These are phyloP conservation scores for Punctoribates punctum DNA, from an alignment of 2,888 invertebrate species.

Conservation along the genomic window DNA sequence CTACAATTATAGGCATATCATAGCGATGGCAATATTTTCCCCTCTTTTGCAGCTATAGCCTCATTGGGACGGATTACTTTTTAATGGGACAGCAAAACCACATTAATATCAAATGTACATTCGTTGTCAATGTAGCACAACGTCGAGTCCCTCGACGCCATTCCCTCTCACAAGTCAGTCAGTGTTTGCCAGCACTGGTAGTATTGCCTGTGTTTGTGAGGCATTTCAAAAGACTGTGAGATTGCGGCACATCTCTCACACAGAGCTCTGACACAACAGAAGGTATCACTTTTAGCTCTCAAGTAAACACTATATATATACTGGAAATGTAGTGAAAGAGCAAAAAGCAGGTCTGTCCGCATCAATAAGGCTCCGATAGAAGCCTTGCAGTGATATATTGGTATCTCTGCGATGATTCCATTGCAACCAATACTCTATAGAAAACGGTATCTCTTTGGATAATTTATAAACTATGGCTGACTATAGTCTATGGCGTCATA, in stretches of 20 bases:
- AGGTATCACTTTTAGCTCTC: neutral
- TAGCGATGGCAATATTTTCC: constrained; percentile 11
- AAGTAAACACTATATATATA: constrained; percentile 21
- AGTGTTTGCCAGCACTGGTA: constrained; percentile 3
- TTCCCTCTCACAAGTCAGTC: constrained; percentile 29
- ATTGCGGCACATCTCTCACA: constrained; percentile 37
- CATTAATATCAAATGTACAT: constrained; percentile 50
- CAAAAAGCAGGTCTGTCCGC: neutral
- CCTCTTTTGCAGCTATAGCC: constrained; percentile 39
- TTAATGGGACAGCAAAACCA: constrained; percentile 51
- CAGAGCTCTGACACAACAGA: neutral
- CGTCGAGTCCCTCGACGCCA: constrained; percentile 34
- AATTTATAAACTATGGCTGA: constrained; percentile 40
- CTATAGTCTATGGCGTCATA: constrained; percentile 25
- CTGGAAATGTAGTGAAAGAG: neutral
- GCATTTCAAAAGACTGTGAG: constrained; percentile 24
- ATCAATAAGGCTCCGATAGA: neutral
- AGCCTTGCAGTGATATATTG: constrained; percentile 28
- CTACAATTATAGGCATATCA: constrained; percentile 15
- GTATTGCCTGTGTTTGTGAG: constrained; percentile 9
- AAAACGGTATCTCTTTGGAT: constrained; percentile 32
- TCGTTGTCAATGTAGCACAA: constrained; percentile 34
- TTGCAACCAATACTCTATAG: constrained; percentile 30
- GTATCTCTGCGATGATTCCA: constrained; percentile 13
- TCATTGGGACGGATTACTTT: constrained; percentile 49